Evolutionary conservation across 2,113 vertebrate genomes (phyloP), one percentile per base, ranked within the genome.

Genomic region (Megalops atlanticus): DNA sequence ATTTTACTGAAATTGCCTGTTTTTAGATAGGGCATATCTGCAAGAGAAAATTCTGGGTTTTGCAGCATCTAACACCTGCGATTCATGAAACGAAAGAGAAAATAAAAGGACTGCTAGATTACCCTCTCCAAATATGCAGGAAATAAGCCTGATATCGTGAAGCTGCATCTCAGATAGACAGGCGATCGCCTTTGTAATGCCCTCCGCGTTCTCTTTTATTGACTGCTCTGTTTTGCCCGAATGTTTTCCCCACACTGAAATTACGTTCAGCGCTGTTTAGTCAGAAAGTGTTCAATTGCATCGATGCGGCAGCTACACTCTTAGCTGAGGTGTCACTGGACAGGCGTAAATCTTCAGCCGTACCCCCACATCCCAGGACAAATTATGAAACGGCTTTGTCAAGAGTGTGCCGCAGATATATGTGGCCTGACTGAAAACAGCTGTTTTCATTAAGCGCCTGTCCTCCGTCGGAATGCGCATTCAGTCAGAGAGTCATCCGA

Each of bases 61-160:
- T 10, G 24, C 54, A 10, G 7, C 14, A 3, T 4, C 54, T 16
- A 11, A 52, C 49, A 52, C 12, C 16, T 18, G 11, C 16, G 12
- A 52, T 11, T 52, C 49, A 16, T 2, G 2, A 8, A 64, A 1
- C 6, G 54, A 31, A 31, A 64, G 7, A 8, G 10, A 38, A 18
- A 73, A 38, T 24, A 24, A 41, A 24, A 41, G 72, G 72, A 39
- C n/a, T 68, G 76, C 54, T 5, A 39, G 76, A 78, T 64, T 43
- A 0, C 12, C n/a, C 24, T 24, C 38, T 24, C 38, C 3, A 40
- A 31, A 0, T 38, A 38, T 27, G 0, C 36, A 77, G 49, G 16
- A 21, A 33, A n/a, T 77, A 24, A 0, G 36, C 8, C 8, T 77
- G 15, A 58, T 35, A 40, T 49, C 10, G 2, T 0, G 2, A 64